A percentile compares a stretch with the other conserved stretches of the same genome.
These are phyloP conservation scores for Loxodonta africana DNA, from an alignment of 2,113 vertebrate genomes.

Conservation along the genomic window DNA sequence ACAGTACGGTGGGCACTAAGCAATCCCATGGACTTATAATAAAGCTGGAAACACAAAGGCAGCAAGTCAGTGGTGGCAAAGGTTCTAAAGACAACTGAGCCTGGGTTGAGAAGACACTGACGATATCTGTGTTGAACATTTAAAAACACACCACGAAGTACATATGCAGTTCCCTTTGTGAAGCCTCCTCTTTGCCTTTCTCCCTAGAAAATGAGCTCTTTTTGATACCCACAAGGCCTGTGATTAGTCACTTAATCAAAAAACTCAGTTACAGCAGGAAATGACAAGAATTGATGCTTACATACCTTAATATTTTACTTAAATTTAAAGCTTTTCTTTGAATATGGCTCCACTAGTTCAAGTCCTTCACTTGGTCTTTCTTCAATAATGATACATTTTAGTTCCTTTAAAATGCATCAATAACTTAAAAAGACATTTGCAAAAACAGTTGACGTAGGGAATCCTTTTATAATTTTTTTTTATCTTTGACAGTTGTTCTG, in stretches of 20 bases:
- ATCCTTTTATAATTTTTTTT: background rate
- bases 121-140: background rate
- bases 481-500: background rate
- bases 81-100: background rate
- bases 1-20: background rate
- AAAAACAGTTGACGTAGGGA: background rate
- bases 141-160: background rate
- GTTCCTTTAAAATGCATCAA: conserved; percentile 49
- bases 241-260: background rate
- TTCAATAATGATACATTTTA: background rate
- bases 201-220: background rate
- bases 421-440: conserved; percentile 35
- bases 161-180: background rate
- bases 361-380: background rate
- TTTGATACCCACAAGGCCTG: background rate
- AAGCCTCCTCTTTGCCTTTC: background rate
- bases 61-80: background rate
- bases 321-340: conserved; percentile 25
- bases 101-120: background rate
- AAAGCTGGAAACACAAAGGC: background rate
- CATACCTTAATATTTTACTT: conserved; percentile 21
- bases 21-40: background rate
- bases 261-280: conserved; percentile 2
- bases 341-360: background rate
- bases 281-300: conserved; percentile 3